A percentile compares a stretch with the other conserved stretches of the same genome.
These are phyloP conservation scores for Schizothorax lantsangensis DNA, from an alignment of 2,797 vertebrate species.

Conservation along the genomic window DNA sequence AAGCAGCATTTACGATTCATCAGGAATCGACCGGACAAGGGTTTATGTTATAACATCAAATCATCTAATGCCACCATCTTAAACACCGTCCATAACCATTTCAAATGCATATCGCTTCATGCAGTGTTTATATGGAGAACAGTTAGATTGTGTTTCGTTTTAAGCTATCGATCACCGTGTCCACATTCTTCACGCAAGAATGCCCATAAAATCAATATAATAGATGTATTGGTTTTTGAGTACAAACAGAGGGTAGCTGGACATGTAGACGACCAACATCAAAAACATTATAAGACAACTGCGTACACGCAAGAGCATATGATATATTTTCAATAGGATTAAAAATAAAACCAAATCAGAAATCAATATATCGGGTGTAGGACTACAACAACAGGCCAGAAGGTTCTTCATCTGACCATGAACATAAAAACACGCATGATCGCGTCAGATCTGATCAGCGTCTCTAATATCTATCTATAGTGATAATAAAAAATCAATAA, in stretches of 20 bases:
- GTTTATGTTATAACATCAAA: constrained; percentile 23
- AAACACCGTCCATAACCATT: neutral
- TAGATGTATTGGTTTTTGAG: constrained; percentile 25
- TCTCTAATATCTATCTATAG: neutral
- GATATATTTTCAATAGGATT: neutral
- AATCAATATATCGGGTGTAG: constrained; percentile 43
- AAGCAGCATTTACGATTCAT: constrained; percentile 10
- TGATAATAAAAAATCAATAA: constrained; percentile 55
- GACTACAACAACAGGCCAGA: neutral
- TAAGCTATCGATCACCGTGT: constrained; percentile 16
- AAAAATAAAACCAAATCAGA: neutral
- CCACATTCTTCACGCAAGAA: constrained; percentile 25
- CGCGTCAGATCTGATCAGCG: neutral
- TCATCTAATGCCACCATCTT: constrained; percentile 34
- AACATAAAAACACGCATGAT: neutral
- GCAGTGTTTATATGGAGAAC: neutral
- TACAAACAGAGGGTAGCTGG: neutral
- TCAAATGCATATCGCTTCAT: neutral
- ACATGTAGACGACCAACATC: neutral
- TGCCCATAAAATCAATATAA: constrained; percentile 46
- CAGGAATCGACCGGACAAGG: constrained; percentile 44
- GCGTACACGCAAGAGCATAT: neutral
- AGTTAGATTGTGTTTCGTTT: neutral
- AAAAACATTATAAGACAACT: neutral
- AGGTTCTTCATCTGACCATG: neutral